phyloP scores from a whole-genome alignment of 2,113 vertebrate species.

The Grammomys surdaster region DNA sequence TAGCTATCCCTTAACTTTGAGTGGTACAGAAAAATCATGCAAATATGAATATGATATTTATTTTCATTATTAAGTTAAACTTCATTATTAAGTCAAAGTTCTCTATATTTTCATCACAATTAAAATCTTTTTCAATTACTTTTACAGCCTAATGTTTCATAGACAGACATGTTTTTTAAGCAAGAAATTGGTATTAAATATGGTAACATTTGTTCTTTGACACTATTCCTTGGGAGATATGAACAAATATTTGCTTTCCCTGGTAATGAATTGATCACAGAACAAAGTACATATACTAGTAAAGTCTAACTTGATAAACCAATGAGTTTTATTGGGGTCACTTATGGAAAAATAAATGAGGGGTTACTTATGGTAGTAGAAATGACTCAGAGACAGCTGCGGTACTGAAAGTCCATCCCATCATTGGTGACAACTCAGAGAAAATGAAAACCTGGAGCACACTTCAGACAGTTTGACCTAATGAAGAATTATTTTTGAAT shows the following conservation, averaged over 20 bases:
- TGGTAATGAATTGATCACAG: not conserved
- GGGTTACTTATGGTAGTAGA: not conserved
- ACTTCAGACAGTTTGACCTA: not conserved
- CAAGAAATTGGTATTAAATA: conserved; percentile 6
- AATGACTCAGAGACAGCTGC: not conserved
- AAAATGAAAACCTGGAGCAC: not conserved
- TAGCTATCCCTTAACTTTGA: not conserved
- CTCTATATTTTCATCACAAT: not conserved
- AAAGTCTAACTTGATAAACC: not conserved
- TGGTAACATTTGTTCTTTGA: not conserved
- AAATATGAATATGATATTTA: conserved; percentile 53
- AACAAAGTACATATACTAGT: not conserved
- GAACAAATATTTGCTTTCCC: not conserved
- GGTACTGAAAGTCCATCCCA: not conserved
- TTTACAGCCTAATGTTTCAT: conserved; percentile 28
- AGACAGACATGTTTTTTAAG: conserved; percentile 40
- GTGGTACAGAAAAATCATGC: conserved; percentile 18
- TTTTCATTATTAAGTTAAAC: not conserved
- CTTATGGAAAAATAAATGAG: not conserved
- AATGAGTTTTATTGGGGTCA: not conserved
- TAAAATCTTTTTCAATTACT: not conserved
- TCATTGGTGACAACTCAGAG: not conserved
- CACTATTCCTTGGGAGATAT: not conserved
- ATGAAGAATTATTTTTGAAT: not conserved
- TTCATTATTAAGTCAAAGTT: not conserved